Percentiles rank a stretch among this genome's conserved stretches.
These are phyloP conservation scores for Mesorhabditis belari DNA, from an alignment of 2,888 invertebrate species.

Conservation along the genomic window DNA sequence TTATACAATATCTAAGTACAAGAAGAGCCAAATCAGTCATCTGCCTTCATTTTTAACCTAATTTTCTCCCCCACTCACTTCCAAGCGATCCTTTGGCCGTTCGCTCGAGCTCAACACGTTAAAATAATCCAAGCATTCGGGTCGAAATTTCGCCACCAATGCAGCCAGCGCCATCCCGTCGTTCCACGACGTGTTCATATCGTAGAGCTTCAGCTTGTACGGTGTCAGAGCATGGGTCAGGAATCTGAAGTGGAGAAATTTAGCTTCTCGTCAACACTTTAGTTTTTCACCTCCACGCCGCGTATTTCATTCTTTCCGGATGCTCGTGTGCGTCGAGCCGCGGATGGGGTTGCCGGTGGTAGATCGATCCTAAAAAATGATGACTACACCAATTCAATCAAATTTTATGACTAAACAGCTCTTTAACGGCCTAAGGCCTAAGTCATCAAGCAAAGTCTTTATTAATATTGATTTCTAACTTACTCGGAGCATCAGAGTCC, in stretches of 20 bases:
- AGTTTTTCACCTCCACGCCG: not conserved
- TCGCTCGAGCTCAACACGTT: slow-evolving; percentile 8
- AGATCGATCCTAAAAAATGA: too few species aligned
- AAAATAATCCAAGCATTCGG: slow-evolving; percentile 16
- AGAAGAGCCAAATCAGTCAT: too few species aligned
- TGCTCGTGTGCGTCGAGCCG: not conserved
- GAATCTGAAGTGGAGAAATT: slow-evolving; percentile 67
- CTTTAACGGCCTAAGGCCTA: too few species aligned
- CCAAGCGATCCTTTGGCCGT: slow-evolving; percentile 1
- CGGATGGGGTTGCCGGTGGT: not conserved
- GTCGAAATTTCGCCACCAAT: slow-evolving; percentile 26
- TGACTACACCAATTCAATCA: too few species aligned
- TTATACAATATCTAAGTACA: too few species aligned
- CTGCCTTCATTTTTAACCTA: too few species aligned
- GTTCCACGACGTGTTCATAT: slow-evolving; percentile 65
- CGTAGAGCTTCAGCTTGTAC: slow-evolving; percentile 61
- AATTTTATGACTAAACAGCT: too few species aligned
- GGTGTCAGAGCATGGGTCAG: slow-evolving; percentile 68
- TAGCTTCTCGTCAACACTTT: too few species aligned
- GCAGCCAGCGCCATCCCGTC: slow-evolving; percentile 32
- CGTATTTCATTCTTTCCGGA: not conserved
- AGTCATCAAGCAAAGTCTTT: too few species aligned
- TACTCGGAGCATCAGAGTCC: slow-evolving; percentile 9
- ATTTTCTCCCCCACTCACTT: not conserved
- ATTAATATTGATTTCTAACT: too few species aligned